Percentiles rank a stretch among this genome's conserved stretches.
Conservation (phyloP, 2,113 vertebrate species). For the human (Homo sapiens) region GRCh38 chr6:98830001-98830500, state of each 20-base stretch:
- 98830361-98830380: slow-evolving; percentile 79
- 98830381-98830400: slow-evolving; percentile 75
- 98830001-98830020: slow-evolving; percentile 43
- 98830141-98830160: slow-evolving; percentile 83
- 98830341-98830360: slow-evolving; percentile 86
- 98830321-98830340: slow-evolving; percentile 86
- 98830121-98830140: slow-evolving; percentile 76
- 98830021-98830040: slow-evolving; percentile 53
- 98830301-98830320: slow-evolving; percentile 82
- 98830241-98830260: slow-evolving; percentile 87
- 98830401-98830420: slow-evolving; percentile 71
- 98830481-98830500: slow-evolving; percentile 76
- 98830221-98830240: slow-evolving; percentile 83
- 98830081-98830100: slow-evolving; percentile 75
- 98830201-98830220: slow-evolving; percentile 84
- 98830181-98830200: slow-evolving; percentile 84
- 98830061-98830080: slow-evolving; percentile 74
- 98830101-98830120: slow-evolving; percentile 80
- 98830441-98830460: slow-evolving; percentile 74
- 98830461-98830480: slow-evolving; percentile 73
- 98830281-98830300: slow-evolving; percentile 83
- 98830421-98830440: slow-evolving; percentile 78
- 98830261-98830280: slow-evolving; percentile 88
- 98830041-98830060: slow-evolving; percentile 70
- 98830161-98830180: slow-evolving; percentile 82